These are phyloP conservation scores for Cyprinodon tularosa DNA, from an alignment of 2,113 vertebrate genomes.

Conservation along the genomic window DNA sequence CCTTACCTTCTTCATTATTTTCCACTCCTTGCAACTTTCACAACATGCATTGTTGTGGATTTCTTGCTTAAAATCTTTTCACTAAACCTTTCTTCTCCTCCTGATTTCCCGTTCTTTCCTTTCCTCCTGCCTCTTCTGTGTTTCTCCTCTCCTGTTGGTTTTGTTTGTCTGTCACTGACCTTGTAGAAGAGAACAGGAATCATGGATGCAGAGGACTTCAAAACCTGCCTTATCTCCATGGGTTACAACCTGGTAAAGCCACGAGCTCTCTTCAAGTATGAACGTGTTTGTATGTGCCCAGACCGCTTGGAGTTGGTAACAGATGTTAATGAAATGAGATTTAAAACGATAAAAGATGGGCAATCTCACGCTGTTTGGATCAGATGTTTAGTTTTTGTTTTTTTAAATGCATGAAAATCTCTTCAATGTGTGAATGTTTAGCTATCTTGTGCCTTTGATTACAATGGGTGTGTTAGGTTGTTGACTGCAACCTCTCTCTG, in stretches of 20 bases:
- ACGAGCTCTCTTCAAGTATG: conserved; percentile 49
- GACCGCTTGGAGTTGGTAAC: conserved; percentile 18
- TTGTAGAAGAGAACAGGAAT: conserved; percentile 99
- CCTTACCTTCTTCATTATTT: conserved; percentile 14
- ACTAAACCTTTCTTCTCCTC: conserved; percentile 25
- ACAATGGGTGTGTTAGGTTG: neutral
- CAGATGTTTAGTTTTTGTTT: neutral
- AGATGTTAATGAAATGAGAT: neutral
- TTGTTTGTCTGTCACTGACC: conserved; percentile 59
- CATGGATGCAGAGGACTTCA: conserved; percentile 99
- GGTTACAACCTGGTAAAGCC: conserved; percentile 91
- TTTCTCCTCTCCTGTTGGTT: conserved; percentile 45
- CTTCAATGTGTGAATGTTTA: neutral
- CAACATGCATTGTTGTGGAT: conserved; percentile 29
- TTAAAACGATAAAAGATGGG: neutral
- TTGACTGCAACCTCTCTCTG: conserved; percentile 23
- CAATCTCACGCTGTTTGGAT: neutral
- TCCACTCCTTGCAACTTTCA: conserved; percentile 30
- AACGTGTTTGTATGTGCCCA: conserved; percentile 37
- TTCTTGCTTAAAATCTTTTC: conserved; percentile 63
- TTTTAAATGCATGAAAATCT: neutral
- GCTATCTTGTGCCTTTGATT: neutral
- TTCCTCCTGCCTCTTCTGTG: conserved; percentile 33
- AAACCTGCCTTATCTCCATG: conserved; percentile 99
- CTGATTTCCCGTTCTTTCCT: conserved; percentile 31